Conservation (phyloP, 1,140 invertebrate genomes). For the Thalassaphorura encarpata region DNA sequence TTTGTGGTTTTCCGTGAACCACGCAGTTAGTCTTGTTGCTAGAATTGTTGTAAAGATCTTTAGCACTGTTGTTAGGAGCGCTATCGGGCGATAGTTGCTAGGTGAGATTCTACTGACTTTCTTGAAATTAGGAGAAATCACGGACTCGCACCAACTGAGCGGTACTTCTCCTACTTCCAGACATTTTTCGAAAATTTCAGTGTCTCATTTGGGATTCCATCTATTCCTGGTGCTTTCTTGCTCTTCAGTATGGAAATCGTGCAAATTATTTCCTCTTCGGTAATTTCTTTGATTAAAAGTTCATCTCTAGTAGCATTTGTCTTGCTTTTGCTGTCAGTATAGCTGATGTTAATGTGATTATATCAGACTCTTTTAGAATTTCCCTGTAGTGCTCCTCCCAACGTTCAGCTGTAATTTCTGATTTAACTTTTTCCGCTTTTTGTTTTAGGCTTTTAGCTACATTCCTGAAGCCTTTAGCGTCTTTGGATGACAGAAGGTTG, state of each 20-base stretch:
- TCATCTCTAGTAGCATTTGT: not conserved
- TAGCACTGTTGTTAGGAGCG: slow-evolving; percentile 28
- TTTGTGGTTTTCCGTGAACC: slow-evolving; percentile 20
- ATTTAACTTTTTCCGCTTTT: not conserved
- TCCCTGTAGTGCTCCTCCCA: not conserved
- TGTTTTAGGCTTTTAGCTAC: not conserved
- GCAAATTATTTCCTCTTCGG: not conserved
- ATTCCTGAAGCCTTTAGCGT: too few species aligned
- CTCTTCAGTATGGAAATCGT: slow-evolving; percentile 23
- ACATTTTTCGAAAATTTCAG: slow-evolving; percentile 18
- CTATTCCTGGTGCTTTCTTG: slow-evolving; percentile 30
- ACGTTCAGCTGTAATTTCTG: not conserved
- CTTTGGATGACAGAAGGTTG: too few species aligned
- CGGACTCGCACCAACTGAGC: slow-evolving; percentile 11
- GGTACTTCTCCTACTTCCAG: not conserved
- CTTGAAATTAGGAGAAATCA: slow-evolving; percentile 22
- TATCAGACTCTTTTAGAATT: not conserved
- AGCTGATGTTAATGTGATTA: too few species aligned
- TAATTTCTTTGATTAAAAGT: not conserved
- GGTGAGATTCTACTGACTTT: slow-evolving; percentile 26
- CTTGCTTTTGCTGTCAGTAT: not conserved
- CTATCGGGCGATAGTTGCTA: slow-evolving; percentile 33
- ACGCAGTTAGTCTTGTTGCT: slow-evolving; percentile 24
- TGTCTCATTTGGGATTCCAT: slow-evolving; percentile 31
- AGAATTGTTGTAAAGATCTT: slow-evolving; percentile 33